Conservation (phyloP, 2,888 invertebrate genomes). For the Fabriciana adippe region DNA sequence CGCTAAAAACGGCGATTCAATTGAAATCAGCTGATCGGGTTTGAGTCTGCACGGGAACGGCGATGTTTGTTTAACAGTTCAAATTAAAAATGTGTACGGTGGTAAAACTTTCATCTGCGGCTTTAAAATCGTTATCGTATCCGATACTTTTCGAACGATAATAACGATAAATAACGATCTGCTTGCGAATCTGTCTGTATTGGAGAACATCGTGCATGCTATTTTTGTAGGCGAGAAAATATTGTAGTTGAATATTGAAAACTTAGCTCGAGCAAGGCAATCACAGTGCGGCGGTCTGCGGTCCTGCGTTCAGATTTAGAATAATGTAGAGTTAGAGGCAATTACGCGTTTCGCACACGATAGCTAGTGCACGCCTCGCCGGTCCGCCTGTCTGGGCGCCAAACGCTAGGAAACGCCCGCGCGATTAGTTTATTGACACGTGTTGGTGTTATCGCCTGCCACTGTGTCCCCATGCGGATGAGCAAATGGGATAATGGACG, state of each 20-base stretch:
- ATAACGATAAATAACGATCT: conserved; percentile 50
- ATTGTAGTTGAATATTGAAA: conserved; percentile 58
- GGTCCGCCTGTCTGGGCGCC: conserved; percentile 21
- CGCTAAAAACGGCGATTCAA: conserved; percentile 36
- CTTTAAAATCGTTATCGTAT: conserved; percentile 73
- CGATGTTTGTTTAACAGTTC: conserved; percentile 58
- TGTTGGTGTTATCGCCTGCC: conserved; percentile 52
- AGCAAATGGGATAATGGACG: conserved; percentile 81
- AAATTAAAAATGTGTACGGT: conserved; percentile 71
- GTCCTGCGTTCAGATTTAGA: conserved; percentile 66
- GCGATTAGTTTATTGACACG: conserved; percentile 74
- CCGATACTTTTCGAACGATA: conserved; percentile 68
- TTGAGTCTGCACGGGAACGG: conserved; percentile 41
- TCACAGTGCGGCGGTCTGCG: conserved; percentile 49
- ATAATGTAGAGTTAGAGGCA: conserved; percentile 53
- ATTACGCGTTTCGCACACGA: conserved; percentile 45
- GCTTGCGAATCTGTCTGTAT: conserved; percentile 65
- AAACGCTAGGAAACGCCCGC: conserved; percentile 43
- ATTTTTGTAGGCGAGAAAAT: conserved; percentile 71
- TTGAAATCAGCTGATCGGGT: conserved; percentile 52
- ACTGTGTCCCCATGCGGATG: conserved; percentile 78
- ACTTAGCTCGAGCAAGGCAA: conserved; percentile 51
- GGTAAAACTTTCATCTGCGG: conserved; percentile 74
- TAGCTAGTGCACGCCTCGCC: neutral
- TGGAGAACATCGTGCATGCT: conserved; percentile 67